Evolutionary conservation across 2,797 vertebrate species (phyloP), one percentile per base, ranked within the genome.

Genomic region (Ctenochaetus hawaiiensis): DNA sequence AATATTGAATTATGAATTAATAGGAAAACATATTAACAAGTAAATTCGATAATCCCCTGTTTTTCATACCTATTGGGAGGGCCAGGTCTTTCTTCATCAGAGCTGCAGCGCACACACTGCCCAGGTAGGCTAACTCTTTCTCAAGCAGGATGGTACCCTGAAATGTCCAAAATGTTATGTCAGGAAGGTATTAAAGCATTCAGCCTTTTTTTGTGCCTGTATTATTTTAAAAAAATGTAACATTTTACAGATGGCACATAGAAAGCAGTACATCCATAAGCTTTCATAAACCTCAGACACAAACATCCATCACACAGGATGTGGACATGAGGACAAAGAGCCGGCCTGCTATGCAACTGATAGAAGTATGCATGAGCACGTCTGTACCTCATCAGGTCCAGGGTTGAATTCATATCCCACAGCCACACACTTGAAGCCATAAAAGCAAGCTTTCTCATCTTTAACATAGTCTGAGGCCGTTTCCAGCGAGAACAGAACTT

Each of bases 41-140:
- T 1, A 54, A 81, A 51, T 10, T 14, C 1, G 17, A 7, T 12
- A 6, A 14, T 70, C 34, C 6, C 11, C 1, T 8, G n/a, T 30
- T 49, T 72, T 69, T 22, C 90, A 92, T 95, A 99, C 98, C 98
- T 92, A 98, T 96, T 30, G 97, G 97, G 81, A 99, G 96, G 0
- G 98, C 98, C 78, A 99, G 91, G 80, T 99, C 98, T 88, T 99
- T 99, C 91, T 99, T 99, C 98, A 99, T 99, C 75, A 99, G 94
- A 72, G 98, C 98, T 63, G 98, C 98, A 62, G 98, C 98, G 92
- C 98, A 99, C 47, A 98, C 96, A 54, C 98, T 98, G 81, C 98
- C 98, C 63, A 99, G 93, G 90, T 97, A 99, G 16, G 98, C 97
- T 84, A 99, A 79, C 86, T 99, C 98, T 90, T 99, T 99, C 91